Percentiles rank a stretch among this genome's conserved stretches.
These are phyloP conservation scores for Zophobas atratus DNA, from an alignment of 1,140 invertebrate genomes.

Conservation along the genomic window DNA sequence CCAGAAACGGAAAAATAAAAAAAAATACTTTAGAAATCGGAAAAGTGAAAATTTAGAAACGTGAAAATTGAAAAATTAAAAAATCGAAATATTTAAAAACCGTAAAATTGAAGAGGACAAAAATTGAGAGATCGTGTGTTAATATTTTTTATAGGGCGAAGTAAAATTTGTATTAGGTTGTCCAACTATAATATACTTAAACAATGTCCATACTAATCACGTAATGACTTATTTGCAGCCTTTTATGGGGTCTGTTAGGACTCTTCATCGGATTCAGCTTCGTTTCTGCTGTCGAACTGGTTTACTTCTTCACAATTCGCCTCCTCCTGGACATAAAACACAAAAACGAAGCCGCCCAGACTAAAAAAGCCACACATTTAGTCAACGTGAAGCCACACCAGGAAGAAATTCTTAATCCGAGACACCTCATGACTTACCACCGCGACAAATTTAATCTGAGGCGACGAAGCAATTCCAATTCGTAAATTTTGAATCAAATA, in stretches of 20 bases:
- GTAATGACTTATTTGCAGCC: constrained; percentile 67
- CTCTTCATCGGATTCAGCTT: constrained; percentile 79
- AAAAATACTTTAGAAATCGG: no score
- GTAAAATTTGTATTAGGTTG: no score
- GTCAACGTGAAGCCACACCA: constrained; percentile 2
- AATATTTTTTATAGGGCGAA: no score
- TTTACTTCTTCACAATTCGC: constrained; percentile 76
- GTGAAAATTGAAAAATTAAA: no score
- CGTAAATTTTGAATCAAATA: not conserved
- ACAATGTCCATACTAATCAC: no score
- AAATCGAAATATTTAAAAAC: no score
- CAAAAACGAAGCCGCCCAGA: not conserved
- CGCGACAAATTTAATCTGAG: constrained; percentile 25
- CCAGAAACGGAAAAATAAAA: no score
- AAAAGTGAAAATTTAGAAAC: no score
- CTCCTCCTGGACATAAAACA: constrained; percentile 52
- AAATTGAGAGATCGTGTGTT: no score
- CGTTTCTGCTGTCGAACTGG: constrained; percentile 77
- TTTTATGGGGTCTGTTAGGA: constrained; percentile 79
- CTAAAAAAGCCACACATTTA: constrained; percentile 1
- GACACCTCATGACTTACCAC: not conserved
- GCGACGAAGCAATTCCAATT: constrained; percentile 31
- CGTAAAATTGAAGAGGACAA: no score
- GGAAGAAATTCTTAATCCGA: constrained; percentile 27
- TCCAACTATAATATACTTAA: no score